Evolutionary conservation across 2,888 invertebrate species (phyloP).

Genomic region (Acanthacorydalis orientalis): DNA sequence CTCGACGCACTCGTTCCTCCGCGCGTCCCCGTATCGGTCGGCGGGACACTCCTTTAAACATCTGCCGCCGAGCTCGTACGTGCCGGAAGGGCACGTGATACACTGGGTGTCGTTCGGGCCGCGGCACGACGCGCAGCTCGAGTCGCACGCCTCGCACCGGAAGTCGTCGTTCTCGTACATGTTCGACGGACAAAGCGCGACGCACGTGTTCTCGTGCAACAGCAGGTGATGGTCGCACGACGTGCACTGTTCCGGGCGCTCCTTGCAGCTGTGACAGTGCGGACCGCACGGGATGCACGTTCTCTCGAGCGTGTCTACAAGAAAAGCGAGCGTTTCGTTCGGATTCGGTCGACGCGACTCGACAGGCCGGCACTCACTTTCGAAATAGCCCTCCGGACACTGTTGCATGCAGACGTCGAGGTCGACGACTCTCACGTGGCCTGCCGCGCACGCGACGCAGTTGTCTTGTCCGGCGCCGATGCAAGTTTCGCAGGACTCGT

Average conservation of each 20-base stretch:
- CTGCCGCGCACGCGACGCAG: conserved; percentile 69
- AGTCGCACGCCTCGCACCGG: conserved; percentile 64
- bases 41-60: conserved; percentile 58
- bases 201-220: conserved; percentile 64
- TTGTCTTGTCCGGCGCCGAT: conserved; percentile 77
- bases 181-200: conserved; percentile 65
- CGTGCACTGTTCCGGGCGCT: conserved; percentile 65
- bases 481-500: conserved; percentile 79
- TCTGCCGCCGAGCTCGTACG: conserved; percentile 51
- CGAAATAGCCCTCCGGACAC: conserved; percentile 81
- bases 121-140: conserved; percentile 63
- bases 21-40: conserved; percentile 59
- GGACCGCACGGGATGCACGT: conserved; percentile 74
- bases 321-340: neutral
- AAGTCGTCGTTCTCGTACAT: conserved; percentile 79
- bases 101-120: conserved; percentile 65
- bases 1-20: conserved; percentile 60
- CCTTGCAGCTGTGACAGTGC: conserved; percentile 73
- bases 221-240: conserved; percentile 80
- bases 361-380: conserved; percentile 37
- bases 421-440: conserved; percentile 67
- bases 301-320: conserved; percentile 19
- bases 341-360: neutral
- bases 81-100: conserved; percentile 59
- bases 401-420: conserved; percentile 73